Percentiles rank a stretch among this genome's conserved stretches.
These are phyloP conservation scores for Chionomys nivalis DNA, from an alignment of 2,113 vertebrate species.

Conservation along the genomic window DNA sequence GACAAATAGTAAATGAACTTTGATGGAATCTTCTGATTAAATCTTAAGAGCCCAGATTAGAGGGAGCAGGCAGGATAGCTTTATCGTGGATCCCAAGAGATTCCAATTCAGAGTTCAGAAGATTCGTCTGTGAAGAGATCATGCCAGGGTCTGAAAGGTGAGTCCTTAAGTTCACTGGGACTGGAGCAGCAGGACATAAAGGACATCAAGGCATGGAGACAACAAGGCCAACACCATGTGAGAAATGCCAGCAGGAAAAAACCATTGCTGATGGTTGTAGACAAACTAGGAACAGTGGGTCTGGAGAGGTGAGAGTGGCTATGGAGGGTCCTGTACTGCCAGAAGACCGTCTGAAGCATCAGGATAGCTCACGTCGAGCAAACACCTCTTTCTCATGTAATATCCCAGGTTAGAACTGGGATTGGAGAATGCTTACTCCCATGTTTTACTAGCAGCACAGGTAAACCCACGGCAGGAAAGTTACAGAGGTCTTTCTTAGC, in stretches of 20 bases:
- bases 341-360: no score
- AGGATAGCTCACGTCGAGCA: background rate
- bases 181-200: background rate
- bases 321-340: background rate
- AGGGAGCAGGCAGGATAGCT: background rate
- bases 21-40: background rate
- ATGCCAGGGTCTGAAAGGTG: background rate
- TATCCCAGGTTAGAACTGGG: background rate
- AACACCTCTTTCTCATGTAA: background rate
- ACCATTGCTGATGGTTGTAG: background rate
- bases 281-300: background rate
- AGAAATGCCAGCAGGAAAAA: background rate
- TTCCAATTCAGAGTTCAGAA: background rate
- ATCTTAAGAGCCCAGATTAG: background rate
- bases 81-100: background rate
- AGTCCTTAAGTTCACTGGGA: no score
- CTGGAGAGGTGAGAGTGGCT: background rate
- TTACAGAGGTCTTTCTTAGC: background rate
- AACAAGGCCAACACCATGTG: background rate
- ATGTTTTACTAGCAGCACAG: background rate
- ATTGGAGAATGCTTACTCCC: background rate
- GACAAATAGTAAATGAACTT: background rate
- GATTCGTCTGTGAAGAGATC: background rate
- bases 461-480: background rate
- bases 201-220: background rate